Percentiles rank a stretch among this genome's conserved stretches.
Evolutionary conservation across 2,113 vertebrate genomes (phyloP).

Genomic region (Melanerpes formicivorus): DNA sequence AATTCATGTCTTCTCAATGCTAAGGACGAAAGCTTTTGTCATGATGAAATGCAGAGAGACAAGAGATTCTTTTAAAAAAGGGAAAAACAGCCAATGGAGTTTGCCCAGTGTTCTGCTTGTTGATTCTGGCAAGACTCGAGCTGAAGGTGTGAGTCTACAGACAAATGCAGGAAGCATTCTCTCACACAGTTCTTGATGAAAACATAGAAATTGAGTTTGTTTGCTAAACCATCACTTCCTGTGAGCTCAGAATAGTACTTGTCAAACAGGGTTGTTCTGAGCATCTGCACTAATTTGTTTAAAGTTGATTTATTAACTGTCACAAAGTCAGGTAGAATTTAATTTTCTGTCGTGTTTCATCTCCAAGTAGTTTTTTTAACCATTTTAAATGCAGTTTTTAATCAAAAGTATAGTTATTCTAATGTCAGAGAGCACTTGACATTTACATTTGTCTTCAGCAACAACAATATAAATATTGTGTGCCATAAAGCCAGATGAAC

Average conservation of each 20-base stretch:
- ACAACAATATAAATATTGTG: neutral
- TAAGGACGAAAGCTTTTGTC: slow-evolving; percentile 49
- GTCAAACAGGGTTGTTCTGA: neutral
- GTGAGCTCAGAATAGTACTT: neutral
- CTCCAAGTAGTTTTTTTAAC: neutral
- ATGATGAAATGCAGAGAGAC: slow-evolving; percentile 26
- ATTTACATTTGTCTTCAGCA: neutral
- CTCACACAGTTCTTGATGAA: neutral
- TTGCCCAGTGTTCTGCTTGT: slow-evolving; percentile 31
- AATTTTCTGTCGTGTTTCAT: neutral
- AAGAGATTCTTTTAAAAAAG: neutral
- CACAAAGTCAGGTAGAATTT: slow-evolving; percentile 4
- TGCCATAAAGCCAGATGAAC: neutral
- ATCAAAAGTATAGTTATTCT: neutral
- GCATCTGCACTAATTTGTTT: neutral
- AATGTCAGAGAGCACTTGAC: neutral
- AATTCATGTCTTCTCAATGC: slow-evolving; percentile 25
- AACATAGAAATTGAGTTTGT: neutral
- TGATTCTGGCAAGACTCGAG: neutral
- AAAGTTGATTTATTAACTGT: slow-evolving; percentile 20
- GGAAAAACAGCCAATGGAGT: slow-evolving; percentile 5
- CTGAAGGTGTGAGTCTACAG: neutral
- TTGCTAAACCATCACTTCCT: neutral
- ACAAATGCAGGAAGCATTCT: neutral
- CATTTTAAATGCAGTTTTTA: neutral